phyloP scores from a whole-genome alignment of 2,888 invertebrate species.

The Drosophila borealis region DNA sequence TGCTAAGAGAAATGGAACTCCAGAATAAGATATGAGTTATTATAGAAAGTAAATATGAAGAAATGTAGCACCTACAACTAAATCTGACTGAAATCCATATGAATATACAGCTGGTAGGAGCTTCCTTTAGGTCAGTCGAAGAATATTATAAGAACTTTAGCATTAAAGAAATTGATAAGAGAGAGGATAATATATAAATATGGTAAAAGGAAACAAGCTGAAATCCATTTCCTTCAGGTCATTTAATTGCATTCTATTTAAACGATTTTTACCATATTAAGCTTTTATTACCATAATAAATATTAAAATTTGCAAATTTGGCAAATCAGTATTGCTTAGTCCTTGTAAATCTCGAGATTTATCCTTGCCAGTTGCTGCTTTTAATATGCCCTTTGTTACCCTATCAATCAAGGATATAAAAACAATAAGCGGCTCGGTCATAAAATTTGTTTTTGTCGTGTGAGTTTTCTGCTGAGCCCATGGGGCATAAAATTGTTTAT shows the following conservation, averaged over 20 bases:
- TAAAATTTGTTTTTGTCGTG: slow-evolving; percentile 68
- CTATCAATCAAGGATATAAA: slow-evolving; percentile 60
- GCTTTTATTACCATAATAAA: slow-evolving; percentile 23
- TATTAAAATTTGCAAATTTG: slow-evolving; percentile 17
- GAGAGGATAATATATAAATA: too few relatives aligned
- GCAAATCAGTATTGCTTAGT: slow-evolving; percentile 17
- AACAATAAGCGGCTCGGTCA: slow-evolving; percentile 67
- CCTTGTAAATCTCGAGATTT: slow-evolving; percentile 11
- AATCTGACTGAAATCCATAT: background rate
- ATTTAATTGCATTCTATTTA: slow-evolving; percentile 9
- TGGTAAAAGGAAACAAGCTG: too few relatives aligned
- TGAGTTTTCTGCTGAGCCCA: slow-evolving; percentile 67
- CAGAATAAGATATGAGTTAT: background rate
- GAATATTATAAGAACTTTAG: too few relatives aligned
- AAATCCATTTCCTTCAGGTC: background rate
- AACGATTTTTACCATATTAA: slow-evolving; percentile 20
- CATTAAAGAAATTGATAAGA: too few relatives aligned
- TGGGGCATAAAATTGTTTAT: slow-evolving; percentile 76
- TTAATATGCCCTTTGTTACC: slow-evolving; percentile 43
- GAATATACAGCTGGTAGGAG: background rate
- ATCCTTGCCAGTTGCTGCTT: background rate
- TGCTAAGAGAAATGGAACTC: slow-evolving; percentile 1
- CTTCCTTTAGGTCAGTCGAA: background rate
- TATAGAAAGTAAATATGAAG: background rate
- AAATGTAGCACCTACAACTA: background rate